Evolutionary conservation across 2,797 vertebrate genomes (phyloP).

Genomic region (Hylomyscus alleni): DNA sequence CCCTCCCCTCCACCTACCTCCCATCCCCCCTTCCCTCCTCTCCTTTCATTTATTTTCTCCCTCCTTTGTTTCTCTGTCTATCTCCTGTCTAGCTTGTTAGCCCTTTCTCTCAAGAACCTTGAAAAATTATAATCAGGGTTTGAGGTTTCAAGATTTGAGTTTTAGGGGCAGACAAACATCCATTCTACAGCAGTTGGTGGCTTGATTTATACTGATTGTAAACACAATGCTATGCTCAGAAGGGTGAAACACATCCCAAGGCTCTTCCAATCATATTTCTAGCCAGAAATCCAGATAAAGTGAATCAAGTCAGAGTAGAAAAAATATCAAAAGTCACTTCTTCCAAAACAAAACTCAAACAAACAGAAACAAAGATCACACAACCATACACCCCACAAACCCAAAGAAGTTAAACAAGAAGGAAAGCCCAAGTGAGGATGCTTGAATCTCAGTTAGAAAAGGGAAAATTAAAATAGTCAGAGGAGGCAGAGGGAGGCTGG

Average conservation of each 20-base stretch:
- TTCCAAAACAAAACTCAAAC: neutral
- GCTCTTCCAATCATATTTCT: conserved; percentile 3
- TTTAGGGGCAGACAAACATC: neutral
- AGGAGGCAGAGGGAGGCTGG: neutral
- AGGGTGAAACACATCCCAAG: neutral
- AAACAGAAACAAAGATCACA: neutral
- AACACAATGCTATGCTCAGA: conserved; percentile 26
- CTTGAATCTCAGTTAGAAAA: neutral
- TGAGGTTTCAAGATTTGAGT: neutral
- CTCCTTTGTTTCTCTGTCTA: neutral
- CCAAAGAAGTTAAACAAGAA: neutral
- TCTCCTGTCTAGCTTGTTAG: neutral
- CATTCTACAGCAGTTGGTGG: neutral
- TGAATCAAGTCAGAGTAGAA: conserved; percentile 34
- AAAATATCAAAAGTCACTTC: neutral
- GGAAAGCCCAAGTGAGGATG: neutral
- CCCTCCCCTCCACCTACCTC: rapidly evolving
- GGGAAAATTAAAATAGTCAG: neutral
- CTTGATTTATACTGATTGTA: conserved; percentile 47
- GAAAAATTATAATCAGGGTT: neutral
- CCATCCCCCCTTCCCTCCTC: rapidly evolving
- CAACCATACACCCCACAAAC: neutral
- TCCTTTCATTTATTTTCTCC: neutral
- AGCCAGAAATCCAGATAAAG: conserved; percentile 18
- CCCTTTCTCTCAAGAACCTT: neutral